Conservation (phyloP, 2,888 invertebrate genomes). For the Fabriciana adippe region DNA sequence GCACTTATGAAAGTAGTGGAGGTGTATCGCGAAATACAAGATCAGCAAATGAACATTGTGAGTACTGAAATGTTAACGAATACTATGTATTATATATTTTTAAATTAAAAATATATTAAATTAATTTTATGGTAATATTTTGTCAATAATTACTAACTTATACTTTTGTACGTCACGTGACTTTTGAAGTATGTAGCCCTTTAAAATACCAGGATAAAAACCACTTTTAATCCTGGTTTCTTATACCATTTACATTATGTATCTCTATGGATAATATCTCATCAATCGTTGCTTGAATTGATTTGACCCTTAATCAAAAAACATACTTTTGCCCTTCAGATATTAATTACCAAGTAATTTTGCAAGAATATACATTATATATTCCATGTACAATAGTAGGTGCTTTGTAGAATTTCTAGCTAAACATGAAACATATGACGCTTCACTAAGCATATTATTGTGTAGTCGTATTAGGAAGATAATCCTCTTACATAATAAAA, state of each 20-base stretch:
- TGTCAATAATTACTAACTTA: neutral
- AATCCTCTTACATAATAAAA: constrained; percentile 36
- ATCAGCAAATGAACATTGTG: constrained; percentile 97
- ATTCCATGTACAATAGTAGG: neutral
- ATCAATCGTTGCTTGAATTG: too few relatives aligned
- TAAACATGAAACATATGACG: constrained; percentile 13
- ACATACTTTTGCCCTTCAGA: too few relatives aligned
- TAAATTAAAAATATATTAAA: neutral
- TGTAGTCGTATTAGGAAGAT: constrained; percentile 23
- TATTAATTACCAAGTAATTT: neutral
- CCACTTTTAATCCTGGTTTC: too few relatives aligned
- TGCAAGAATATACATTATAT: neutral
- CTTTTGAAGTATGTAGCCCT: too few relatives aligned
- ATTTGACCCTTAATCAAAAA: too few relatives aligned
- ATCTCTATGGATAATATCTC: too few relatives aligned
- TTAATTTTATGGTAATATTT: neutral
- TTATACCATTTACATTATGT: too few relatives aligned
- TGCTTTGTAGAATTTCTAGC: constrained; percentile 13
- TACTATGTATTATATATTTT: neutral
- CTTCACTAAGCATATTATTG: constrained; percentile 14
- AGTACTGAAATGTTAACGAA: constrained; percentile 69
- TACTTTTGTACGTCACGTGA: too few relatives aligned
- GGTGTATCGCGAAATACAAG: constrained; percentile 96
- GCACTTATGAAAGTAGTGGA: constrained; percentile 96
- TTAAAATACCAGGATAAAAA: too few relatives aligned